Percentiles rank a stretch among this genome's conserved stretches.
These are phyloP conservation scores for Vanessa cardui DNA, from an alignment of 2,888 invertebrate species.

Conservation along the genomic window DNA sequence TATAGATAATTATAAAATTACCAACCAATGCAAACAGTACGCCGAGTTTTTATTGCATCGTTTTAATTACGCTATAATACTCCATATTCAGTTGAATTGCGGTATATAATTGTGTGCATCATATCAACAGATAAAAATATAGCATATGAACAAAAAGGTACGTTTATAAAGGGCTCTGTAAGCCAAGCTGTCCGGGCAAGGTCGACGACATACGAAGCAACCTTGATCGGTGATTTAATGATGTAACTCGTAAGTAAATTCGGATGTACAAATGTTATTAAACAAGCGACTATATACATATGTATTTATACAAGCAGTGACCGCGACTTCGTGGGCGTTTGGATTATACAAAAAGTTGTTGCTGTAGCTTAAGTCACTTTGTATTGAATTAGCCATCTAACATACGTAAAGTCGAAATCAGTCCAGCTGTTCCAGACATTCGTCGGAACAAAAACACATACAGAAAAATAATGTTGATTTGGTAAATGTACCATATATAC, in stretches of 20 bases:
- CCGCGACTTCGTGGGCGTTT: too few species aligned
- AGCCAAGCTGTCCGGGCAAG: constrained; percentile 13
- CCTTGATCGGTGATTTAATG: constrained; percentile 4
- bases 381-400: too few species aligned
- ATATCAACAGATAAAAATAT: not conserved
- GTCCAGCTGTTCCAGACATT: too few species aligned
- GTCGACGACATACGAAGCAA: constrained; percentile 12
- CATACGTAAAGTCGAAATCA: too few species aligned
- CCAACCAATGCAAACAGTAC: constrained; percentile 15
- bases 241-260: not conserved
- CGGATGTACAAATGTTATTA: not conserved
- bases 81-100: not conserved
- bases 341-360: too few species aligned
- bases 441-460: too few species aligned
- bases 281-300: not conserved
- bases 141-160: constrained; percentile 1
- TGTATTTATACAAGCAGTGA: too few species aligned
- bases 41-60: not conserved
- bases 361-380: too few species aligned
- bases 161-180: constrained; percentile 12
- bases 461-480: too few species aligned
- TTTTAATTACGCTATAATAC: not conserved
- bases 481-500: too few species aligned
- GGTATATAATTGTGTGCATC: not conserved
- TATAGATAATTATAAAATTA: constrained; percentile 15